Evolutionary conservation across 2,888 invertebrate genomes (phyloP), one percentile per base, ranked within the genome.

Genomic region (Lathronympha strigana): DNA sequence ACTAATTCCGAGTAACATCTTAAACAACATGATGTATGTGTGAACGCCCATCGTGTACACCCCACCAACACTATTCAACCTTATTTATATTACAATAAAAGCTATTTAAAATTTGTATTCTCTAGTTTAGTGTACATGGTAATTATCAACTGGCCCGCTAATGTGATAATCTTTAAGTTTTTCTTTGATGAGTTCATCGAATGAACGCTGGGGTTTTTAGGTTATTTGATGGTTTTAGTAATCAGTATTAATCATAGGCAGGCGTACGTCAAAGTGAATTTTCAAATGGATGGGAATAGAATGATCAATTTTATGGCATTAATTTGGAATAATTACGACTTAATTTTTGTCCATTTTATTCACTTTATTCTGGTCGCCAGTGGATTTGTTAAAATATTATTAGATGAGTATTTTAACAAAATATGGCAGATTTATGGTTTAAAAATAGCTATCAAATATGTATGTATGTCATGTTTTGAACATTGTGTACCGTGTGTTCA

Each of bases 11-110:
- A 78, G 82, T 88, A 86, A 90, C 88, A 84, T 91, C 90, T 90
- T 88, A 88, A 82, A 87, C 88, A 86, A 85, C 87, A 87, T 88
- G 89, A 90, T 89, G 83, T 81, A 87, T 88, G 81, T 77, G 86
- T 77, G 84, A 83, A 89, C 90, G 91, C 90, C 91, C 89, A 84
- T 85, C 72, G 77, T 77, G 82, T 77, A 78, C 75, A 79, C 72
- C 67, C 62, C 43, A 67, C 36, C 47, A 47, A 47, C 50, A 36
- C 17, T 3, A 38, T 6, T 25, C 15, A 2, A 11, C 21, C 51
- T 66, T 54, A 66, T 49, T 28, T 15, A n/a, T 38, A 40, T 31
- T 4, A 1, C 0, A 9, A 40, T 54, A 54, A 21, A 55, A 55
- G 33, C 2, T 15, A 40, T 50, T 49, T 54, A 49, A n/a, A 45